Percentiles rank a stretch among this genome's conserved stretches.
phyloP scores from a whole-genome alignment of 1,140 invertebrate species.

The Drosophila nigromelanica region DNA sequence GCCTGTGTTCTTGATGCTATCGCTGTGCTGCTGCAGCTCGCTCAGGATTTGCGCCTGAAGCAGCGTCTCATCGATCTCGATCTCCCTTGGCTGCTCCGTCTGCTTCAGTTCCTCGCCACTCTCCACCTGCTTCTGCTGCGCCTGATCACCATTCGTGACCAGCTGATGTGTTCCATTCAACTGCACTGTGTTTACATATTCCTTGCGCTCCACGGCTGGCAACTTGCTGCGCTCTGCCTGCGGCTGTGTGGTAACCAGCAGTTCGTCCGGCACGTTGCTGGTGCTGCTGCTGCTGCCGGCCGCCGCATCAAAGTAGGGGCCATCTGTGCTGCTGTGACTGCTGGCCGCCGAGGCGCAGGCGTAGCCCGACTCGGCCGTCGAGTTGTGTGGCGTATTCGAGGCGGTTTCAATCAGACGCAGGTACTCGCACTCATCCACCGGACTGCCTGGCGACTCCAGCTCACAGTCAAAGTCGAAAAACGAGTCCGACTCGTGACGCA shows the following conservation, averaged over 20 bases:
- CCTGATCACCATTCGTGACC: conserved; percentile 44
- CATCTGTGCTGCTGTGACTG: conserved; percentile 84
- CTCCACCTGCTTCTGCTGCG: conserved; percentile 17
- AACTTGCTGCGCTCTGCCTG: conserved; percentile 37
- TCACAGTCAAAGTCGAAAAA: conserved; percentile 87
- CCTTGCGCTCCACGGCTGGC: conserved; percentile 37
- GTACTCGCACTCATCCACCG: conserved; percentile 86
- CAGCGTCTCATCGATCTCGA: conserved; percentile 42
- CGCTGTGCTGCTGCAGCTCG: conserved; percentile 69
- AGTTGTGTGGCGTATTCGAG: conserved; percentile 83
- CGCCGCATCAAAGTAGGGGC: conserved; percentile 85
- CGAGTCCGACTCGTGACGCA: conserved; percentile 85
- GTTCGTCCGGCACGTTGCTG: conserved; percentile 27
- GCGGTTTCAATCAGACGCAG: conserved; percentile 84
- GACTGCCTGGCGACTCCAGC: conserved; percentile 87
- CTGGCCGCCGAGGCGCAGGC: conserved; percentile 84
- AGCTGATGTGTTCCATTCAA: conserved; percentile 50
- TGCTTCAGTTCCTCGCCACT: conserved; percentile 1
- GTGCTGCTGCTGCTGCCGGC: conserved; percentile 46
- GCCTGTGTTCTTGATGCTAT: conserved; percentile 24
- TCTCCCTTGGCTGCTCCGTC: conserved; percentile 1
- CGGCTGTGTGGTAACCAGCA: conserved; percentile 48
- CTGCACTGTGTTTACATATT: conserved; percentile 41
- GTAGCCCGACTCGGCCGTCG: conserved; percentile 85
- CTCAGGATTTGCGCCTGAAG: conserved; percentile 72